Conservation (phyloP, 1,140 invertebrate species). For the Holcopasites calliopsidis region DNA sequence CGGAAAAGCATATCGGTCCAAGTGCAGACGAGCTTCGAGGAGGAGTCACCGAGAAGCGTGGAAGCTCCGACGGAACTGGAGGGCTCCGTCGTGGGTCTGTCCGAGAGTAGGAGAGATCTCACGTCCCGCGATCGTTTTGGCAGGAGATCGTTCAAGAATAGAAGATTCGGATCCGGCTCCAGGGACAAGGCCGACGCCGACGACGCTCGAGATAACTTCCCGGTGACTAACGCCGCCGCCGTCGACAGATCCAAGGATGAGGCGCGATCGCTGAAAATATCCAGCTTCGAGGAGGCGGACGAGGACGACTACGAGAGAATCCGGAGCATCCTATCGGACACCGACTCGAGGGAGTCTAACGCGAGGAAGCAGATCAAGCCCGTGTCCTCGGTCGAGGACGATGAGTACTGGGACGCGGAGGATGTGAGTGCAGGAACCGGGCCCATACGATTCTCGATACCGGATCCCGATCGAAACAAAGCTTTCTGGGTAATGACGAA, state of each 20-base stretch:
- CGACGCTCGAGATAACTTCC: conserved; percentile 2
- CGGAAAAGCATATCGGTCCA: conserved; percentile 72
- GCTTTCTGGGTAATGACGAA: conserved; percentile 76
- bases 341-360: conserved; percentile 30
- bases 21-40: conserved; percentile 75
- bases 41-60: conserved; percentile 38
- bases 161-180: conserved; percentile 44
- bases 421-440: conserved; percentile 64
- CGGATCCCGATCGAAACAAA: conserved; percentile 69
- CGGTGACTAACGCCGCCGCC: conserved; percentile 14
- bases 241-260: conserved; percentile 31
- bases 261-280: conserved; percentile 59
- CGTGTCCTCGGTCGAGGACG: conserved; percentile 61
- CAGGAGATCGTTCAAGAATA: conserved; percentile 50
- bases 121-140: conserved; percentile 23
- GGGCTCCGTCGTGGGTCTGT: conserved; percentile 34
- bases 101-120: conserved; percentile 59
- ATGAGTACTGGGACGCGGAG: conserved; percentile 73
- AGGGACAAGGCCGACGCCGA: conserved; percentile 33
- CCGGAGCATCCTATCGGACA: conserved; percentile 45
- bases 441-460: conserved; percentile 71
- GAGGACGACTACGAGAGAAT: conserved; percentile 63
- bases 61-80: conserved; percentile 28
- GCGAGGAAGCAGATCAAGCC: conserved; percentile 33
- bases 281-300: conserved; percentile 68